Evolutionary conservation across 2,888 invertebrate genomes (phyloP), one percentile per base, ranked within the genome.

Genomic region (Nomada hirtipes): DNA sequence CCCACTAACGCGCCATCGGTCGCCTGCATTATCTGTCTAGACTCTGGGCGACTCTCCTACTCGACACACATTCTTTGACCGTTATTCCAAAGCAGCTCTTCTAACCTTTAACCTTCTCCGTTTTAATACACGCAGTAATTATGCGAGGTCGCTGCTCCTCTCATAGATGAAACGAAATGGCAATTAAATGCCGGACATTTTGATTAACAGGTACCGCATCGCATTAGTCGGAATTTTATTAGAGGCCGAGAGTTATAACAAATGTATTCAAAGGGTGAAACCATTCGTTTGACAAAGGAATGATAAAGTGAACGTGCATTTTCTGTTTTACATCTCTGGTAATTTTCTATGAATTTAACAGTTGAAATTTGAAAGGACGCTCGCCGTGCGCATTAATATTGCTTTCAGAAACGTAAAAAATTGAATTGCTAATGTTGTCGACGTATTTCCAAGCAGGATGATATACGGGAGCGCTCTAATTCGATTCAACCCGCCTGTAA

Each of bases 1-100:
- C 88, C 88, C 89, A 85, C 89, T 90, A 90, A 91, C 89, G 82
- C 83, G 83, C 83, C 84, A 81, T 84, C 85, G 83, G 79, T 82
- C 88, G 85, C 69, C 79, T 84, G 86, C 67, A 89, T 88, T 90
- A 90, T 90, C 87, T 79, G 65, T 29, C 68, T 67, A 76, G 36
- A 36, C 36, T 36, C 36, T 36, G 4, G 36, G 7, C 36, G 72
- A 83, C 83, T 71, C 83, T 81, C 83, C 84, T 85, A 73, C 85
- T 83, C 83, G 72, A n/a, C 57, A 57, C 44, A 42, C 59, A 57
- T 80, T 80, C 72, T 44, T 23, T 36, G 18, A 52, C 26, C 71
- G 70, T 52, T 68, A 26, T 42, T 68, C 69, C 53, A 55, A 29
- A 13, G 18, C 18, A 2, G 52, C 13, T 42, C 15, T 50, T 52